A percentile compares a stretch with the other conserved stretches of the same genome.
These are phyloP conservation scores for Acrobeloides nanus DNA, from an alignment of 2,888 invertebrate genomes.

Conservation along the genomic window DNA sequence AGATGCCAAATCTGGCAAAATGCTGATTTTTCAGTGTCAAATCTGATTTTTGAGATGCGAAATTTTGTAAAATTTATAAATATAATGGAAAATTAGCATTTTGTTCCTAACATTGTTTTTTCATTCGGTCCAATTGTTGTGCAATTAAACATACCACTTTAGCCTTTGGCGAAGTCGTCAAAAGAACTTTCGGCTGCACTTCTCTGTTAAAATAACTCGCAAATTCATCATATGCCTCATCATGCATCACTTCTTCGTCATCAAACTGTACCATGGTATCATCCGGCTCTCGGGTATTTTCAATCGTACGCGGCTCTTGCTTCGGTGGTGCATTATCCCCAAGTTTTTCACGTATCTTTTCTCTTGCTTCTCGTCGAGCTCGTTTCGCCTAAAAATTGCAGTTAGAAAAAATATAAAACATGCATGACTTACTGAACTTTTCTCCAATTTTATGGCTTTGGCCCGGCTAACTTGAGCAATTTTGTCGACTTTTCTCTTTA, in stretches of 20 bases:
- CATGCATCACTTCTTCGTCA: slow-evolving; percentile 61
- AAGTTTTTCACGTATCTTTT: slow-evolving; percentile 37
- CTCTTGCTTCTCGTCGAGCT: slow-evolving; percentile 38
- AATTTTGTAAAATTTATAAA: too few relatives aligned
- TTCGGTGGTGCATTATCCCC: slow-evolving; percentile 60
- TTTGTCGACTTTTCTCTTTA: slow-evolving; percentile 14
- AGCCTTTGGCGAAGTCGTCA: slow-evolving; percentile 88
- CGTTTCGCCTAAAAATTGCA: slow-evolving; percentile 35
- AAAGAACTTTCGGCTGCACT: slow-evolving; percentile 87
- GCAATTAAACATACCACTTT: slow-evolving; percentile 59
- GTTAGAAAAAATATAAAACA: neutral
- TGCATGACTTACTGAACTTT: slow-evolving; percentile 16
- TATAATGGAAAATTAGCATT: too few relatives aligned
- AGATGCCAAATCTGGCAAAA: too few relatives aligned
- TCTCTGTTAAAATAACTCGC: slow-evolving; percentile 74
- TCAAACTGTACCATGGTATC: slow-evolving; percentile 74
- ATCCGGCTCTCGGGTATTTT: slow-evolving; percentile 81
- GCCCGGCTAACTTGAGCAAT: slow-evolving; percentile 15
- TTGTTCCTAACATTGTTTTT: too few relatives aligned
- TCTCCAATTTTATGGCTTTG: slow-evolving; percentile 17
- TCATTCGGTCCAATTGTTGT: too few relatives aligned
- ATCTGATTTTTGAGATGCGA: too few relatives aligned
- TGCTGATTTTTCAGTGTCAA: too few relatives aligned
- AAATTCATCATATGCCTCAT: slow-evolving; percentile 74
- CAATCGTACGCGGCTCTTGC: slow-evolving; percentile 79